Conservation (phyloP, 1,140 invertebrate genomes). For the Bombus cullumanus region DNA sequence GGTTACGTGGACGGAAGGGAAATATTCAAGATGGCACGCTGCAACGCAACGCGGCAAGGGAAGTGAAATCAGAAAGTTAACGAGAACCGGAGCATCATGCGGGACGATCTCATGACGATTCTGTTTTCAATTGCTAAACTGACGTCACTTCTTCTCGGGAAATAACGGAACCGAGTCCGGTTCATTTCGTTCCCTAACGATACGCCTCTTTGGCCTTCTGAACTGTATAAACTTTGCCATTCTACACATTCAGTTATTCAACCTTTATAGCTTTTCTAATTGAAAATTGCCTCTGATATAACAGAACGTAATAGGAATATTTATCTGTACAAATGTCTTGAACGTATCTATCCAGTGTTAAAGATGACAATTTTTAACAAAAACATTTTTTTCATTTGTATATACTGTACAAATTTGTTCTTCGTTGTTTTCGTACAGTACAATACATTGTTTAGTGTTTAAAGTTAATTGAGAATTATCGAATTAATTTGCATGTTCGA, state of each 20-base stretch:
- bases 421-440: no score
- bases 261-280: not conserved
- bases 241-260: not conserved
- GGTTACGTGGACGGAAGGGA: not conserved
- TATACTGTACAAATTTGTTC: not conserved
- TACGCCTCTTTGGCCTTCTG: not conserved
- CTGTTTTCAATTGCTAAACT: conserved; percentile 23
- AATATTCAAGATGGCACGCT: not conserved
- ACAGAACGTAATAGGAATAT: not conserved
- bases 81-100: conserved; percentile 14
- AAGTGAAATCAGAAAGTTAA: conserved; percentile 27
- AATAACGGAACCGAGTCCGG: conserved; percentile 29
- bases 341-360: not conserved
- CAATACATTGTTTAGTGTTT: not conserved
- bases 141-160: conserved; percentile 18
- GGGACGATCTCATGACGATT: conserved; percentile 27
- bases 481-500: no score
- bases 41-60: not conserved
- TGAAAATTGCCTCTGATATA: not conserved
- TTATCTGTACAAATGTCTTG: not conserved
- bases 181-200: conserved; percentile 8
- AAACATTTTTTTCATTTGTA: not conserved
- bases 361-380: not conserved
- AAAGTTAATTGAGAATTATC: not conserved
- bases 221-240: not conserved